Conservation (phyloP, 2,797 vertebrate species). For the Squalus acanthias region DNA sequence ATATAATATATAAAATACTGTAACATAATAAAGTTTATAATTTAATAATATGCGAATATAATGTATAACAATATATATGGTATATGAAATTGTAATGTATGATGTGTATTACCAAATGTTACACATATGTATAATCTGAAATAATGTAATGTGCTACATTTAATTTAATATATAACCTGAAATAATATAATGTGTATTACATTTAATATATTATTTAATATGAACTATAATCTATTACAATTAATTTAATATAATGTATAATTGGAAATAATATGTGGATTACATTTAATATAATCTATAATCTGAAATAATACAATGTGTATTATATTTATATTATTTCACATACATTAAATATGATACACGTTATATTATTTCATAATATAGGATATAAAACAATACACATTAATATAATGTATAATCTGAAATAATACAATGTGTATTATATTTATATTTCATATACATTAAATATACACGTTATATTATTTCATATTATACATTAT, state of each 20-base stretch:
- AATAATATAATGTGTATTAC: background rate
- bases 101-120: background rate
- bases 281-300: background rate
- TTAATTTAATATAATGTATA: background rate
- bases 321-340: background rate
- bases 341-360: no score
- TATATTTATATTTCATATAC: no score
- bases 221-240: background rate
- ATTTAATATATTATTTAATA: background rate
- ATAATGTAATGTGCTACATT: no score
- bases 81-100: background rate
- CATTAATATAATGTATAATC: no score
- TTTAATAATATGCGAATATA: background rate
- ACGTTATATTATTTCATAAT: background rate
- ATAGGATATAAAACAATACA: background rate
- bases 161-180: background rate
- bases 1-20: background rate
- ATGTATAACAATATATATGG: background rate
- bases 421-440: no score
- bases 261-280: background rate
- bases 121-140: background rate
- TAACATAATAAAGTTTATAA: background rate
- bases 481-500: background rate
- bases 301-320: background rate
- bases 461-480: no score